A percentile compares a stretch with the other conserved stretches of the same genome.
phyloP scores from a whole-genome alignment of 1,140 invertebrate genomes.

The Listronotus oregonensis region DNA sequence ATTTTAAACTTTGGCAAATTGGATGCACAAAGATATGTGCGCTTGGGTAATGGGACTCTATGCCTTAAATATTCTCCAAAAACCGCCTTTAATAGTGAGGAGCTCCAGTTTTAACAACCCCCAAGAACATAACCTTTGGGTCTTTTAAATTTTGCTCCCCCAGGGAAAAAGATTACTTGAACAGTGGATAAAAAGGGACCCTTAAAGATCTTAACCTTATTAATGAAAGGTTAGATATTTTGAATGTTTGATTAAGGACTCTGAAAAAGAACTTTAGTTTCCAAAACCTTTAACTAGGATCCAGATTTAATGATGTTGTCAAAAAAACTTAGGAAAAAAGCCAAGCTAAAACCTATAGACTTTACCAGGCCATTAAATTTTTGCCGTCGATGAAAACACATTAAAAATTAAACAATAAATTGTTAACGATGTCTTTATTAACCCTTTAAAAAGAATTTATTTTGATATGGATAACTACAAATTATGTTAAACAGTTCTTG shows the following conservation, averaged over 20 bases:
- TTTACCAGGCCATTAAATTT: conserved; percentile 65
- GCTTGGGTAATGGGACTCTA: conserved; percentile 83
- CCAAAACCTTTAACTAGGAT: conserved; percentile 81
- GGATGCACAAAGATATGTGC: conserved; percentile 69
- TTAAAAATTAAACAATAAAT: conserved; percentile 60
- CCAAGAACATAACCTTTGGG: conserved; percentile 67
- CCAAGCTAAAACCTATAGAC: conserved; percentile 78
- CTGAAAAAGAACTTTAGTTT: conserved; percentile 70
- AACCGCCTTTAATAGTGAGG: conserved; percentile 57
- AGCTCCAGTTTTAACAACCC: conserved; percentile 45
- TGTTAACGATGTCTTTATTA: conserved; percentile 70
- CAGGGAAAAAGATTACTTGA: conserved; percentile 78
- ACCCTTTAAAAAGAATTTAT: conserved; percentile 72
- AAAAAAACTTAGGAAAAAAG: conserved; percentile 83
- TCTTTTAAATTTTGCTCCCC: conserved; percentile 83
- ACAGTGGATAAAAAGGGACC: conserved; percentile 94
- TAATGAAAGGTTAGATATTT: conserved; percentile 89
- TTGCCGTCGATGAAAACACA: conserved; percentile 36
- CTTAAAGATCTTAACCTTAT: conserved; percentile 77
- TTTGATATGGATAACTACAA: conserved; percentile 81
- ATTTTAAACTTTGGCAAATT: neutral
- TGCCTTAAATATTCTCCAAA: conserved; percentile 81
- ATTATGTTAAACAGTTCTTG: conserved; percentile 91
- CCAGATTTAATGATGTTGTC: conserved; percentile 87
- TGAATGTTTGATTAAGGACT: conserved; percentile 72